These are phyloP conservation scores for Otocyon megalotis DNA, from an alignment of 2,113 vertebrate species.

Conservation along the genomic window DNA sequence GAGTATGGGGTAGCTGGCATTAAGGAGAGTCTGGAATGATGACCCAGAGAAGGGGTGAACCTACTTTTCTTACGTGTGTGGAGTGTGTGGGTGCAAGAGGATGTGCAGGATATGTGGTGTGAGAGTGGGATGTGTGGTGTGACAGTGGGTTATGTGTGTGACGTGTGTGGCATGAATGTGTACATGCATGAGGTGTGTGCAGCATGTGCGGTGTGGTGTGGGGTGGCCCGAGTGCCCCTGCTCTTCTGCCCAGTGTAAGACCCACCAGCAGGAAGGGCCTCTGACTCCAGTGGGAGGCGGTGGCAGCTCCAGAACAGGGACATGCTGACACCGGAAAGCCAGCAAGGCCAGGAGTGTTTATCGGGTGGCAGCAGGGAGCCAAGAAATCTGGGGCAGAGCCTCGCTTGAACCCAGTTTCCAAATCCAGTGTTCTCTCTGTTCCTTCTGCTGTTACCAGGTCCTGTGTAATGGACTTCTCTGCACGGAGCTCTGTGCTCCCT, in stretches of 20 bases:
- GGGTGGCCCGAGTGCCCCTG: not conserved
- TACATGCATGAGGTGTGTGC: not conserved
- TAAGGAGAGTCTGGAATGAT: not conserved
- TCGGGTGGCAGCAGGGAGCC: not conserved
- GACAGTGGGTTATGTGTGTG: not conserved
- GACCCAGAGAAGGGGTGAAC: not conserved
- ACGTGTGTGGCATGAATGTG: not conserved
- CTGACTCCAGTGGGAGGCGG: no score
- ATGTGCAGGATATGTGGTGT: not conserved
- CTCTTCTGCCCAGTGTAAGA: not conserved
- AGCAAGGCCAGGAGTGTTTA: not conserved
- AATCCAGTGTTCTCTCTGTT: rapidly evolving
- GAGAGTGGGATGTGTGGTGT: not conserved
- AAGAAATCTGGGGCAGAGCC: not conserved
- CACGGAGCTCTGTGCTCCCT: not conserved
- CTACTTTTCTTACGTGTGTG: not conserved
- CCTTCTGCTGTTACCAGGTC: rapidly evolving
- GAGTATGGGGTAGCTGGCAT: not conserved
- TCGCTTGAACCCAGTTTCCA: not conserved
- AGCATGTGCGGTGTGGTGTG: not conserved
- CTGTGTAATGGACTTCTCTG: not conserved
- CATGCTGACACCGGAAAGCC: not conserved
- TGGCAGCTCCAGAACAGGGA: not conserved
- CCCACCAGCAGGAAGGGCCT: no score
- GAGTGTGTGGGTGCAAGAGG: not conserved